These are phyloP conservation scores for Petrosia ficiformis DNA, from an alignment of 37 sponge, comb jelly and placozoan genomes.

Conservation along the genomic window DNA sequence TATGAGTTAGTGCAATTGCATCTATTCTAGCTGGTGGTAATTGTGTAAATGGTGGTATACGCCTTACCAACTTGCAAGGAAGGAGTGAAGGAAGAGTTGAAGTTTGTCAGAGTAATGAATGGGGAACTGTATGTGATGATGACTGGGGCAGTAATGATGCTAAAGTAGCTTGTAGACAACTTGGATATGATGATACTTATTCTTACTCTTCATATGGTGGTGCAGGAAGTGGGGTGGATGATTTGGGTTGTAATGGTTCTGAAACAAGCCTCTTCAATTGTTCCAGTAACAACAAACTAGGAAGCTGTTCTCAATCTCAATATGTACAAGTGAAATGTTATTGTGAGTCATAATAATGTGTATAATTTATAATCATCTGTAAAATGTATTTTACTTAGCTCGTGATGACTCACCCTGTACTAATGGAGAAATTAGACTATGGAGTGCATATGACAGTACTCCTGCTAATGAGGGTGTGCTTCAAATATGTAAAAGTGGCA, in stretches of 20 bases:
- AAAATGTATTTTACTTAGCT: too few relatives aligned
- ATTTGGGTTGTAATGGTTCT: conserved; percentile 16
- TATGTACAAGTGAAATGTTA: conserved; percentile 16
- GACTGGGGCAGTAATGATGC: conserved; percentile 12
- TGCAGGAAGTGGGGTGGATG: conserved; percentile 2
- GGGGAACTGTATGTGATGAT: conserved; percentile 18
- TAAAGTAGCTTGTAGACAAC: conserved; percentile 8
- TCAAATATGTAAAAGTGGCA: background rate
- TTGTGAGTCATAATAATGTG: too few relatives aligned
- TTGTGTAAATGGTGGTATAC: conserved; percentile 9
- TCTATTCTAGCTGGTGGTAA: background rate
- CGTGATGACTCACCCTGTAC: too few relatives aligned
- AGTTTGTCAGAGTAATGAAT: conserved; percentile 29
- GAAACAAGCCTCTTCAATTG: conserved; percentile 13
- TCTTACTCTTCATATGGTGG: conserved; percentile 10
- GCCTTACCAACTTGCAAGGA: conserved; percentile 4
- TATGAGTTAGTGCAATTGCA: too few relatives aligned
- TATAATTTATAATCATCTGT: too few relatives aligned
- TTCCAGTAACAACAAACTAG: background rate
- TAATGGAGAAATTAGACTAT: background rate
- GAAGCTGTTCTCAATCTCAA: conserved; percentile 25
- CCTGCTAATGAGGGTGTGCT: background rate
- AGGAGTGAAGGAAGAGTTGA: conserved; percentile 26
- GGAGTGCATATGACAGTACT: background rate
- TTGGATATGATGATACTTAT: conserved; percentile 11